Evolutionary conservation across 1,140 invertebrate genomes (phyloP).

Genomic region (Antheraea mylitta): DNA sequence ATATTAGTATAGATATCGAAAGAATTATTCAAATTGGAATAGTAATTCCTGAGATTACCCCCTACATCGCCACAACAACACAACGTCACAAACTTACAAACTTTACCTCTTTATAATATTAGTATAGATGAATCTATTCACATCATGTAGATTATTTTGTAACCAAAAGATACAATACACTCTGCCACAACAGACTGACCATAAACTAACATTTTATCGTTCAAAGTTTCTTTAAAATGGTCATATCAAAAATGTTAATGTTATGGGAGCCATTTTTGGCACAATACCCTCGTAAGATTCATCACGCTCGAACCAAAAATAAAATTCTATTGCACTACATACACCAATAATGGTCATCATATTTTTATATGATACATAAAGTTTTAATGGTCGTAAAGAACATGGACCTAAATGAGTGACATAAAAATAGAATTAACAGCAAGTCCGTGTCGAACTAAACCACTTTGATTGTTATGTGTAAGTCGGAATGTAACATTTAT

Average conservation of each 20-base stretch:
- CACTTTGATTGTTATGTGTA: slow-evolving; percentile 6
- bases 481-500: neutral
- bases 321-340: slow-evolving; percentile 4
- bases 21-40: too few relatives aligned
- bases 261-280: slow-evolving; percentile 1
- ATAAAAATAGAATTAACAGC: slow-evolving; percentile 22
- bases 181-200: neutral
- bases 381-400: slow-evolving; percentile 17
- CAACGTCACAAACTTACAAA: too few relatives aligned
- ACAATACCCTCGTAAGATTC: slow-evolving; percentile 5
- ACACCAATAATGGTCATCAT: slow-evolving; percentile 14
- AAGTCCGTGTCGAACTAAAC: slow-evolving; percentile 9
- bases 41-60: too few relatives aligned
- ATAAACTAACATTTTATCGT: neutral
- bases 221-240: slow-evolving; percentile 1
- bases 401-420: slow-evolving; percentile 19
- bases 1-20: too few relatives aligned
- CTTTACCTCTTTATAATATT: too few relatives aligned
- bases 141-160: too few relatives aligned
- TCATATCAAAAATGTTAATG: slow-evolving; percentile 11
- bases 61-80: too few relatives aligned
- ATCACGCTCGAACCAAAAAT: slow-evolving; percentile 13
- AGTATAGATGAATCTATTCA: too few relatives aligned
- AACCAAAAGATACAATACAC: neutral
- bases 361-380: slow-evolving; percentile 18